These are phyloP conservation scores for Coenonympha arcania DNA, from an alignment of 2,888 invertebrate genomes.

Conservation along the genomic window DNA sequence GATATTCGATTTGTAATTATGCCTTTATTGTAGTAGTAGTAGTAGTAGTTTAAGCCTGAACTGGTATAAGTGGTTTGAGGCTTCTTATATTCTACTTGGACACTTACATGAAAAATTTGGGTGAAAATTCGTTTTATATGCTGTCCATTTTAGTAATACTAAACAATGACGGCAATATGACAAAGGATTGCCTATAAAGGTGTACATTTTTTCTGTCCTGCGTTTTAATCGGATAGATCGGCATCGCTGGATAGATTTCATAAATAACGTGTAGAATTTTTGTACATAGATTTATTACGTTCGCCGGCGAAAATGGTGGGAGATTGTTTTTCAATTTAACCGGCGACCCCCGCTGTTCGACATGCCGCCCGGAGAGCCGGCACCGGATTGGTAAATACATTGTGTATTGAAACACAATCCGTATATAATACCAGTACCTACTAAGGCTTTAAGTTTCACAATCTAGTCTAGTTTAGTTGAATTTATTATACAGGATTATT, in stretches of 20 bases:
- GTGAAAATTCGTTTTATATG: no score
- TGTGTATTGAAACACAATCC: constrained; percentile 25
- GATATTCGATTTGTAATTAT: no score
- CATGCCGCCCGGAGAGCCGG: constrained; percentile 57
- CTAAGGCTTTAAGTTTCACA: constrained; percentile 12
- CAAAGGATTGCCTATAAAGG: no score
- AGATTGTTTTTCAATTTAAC: constrained; percentile 76
- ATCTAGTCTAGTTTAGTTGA: background rate
- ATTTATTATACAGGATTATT: no score
- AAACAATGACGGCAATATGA: no score
- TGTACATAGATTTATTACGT: constrained; percentile 75
- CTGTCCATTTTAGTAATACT: no score
- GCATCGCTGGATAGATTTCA: constrained; percentile 65
- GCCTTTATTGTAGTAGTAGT: no score
- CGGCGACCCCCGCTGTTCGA: constrained; percentile 68
- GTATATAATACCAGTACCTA: constrained; percentile 14
- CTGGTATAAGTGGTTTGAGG: no score
- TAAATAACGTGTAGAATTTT: constrained; percentile 74
- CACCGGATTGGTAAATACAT: constrained; percentile 39
- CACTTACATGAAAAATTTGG: no score
- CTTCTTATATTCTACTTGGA: no score
- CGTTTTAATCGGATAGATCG: constrained; percentile 52
- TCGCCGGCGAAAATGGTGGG: constrained; percentile 73
- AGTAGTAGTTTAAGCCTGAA: no score
- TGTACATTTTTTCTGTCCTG: constrained; percentile 34